Conservation (phyloP, 2,113 vertebrate species). For the Nycticorax nycticorax region DNA sequence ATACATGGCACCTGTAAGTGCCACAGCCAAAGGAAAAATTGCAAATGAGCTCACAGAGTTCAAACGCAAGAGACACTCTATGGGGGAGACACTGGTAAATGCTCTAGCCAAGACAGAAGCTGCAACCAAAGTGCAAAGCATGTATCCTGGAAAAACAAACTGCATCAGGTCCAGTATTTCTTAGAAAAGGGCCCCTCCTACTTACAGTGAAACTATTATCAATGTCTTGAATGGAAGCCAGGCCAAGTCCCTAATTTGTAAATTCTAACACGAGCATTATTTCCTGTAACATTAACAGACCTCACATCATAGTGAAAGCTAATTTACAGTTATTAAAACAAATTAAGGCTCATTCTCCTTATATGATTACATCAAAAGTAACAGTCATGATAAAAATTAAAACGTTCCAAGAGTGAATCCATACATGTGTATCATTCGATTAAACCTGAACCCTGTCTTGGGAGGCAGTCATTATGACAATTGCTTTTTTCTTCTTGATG, state of each 20-base stretch:
- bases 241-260: not conserved
- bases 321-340: not conserved
- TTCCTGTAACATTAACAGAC: not conserved
- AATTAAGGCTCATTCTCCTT: not conserved
- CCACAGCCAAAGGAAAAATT: not conserved
- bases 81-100: not conserved
- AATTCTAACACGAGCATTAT: not conserved
- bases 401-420: not conserved
- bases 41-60: not conserved
- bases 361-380: not conserved
- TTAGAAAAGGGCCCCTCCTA: not conserved
- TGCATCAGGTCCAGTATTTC: not conserved
- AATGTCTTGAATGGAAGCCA: not conserved
- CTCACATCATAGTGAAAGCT: not conserved
- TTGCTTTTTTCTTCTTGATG: not conserved
- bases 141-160: not conserved
- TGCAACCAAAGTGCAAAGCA: not conserved
- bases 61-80: not conserved
- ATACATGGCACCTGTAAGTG: not conserved
- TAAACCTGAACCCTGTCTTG: not conserved
- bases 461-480: not conserved
- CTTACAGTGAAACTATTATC: not conserved
- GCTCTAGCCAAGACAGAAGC: not conserved
- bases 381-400: not conserved
- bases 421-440: not conserved